Conservation (phyloP, 2,888 invertebrate genomes). For the Watsonalla binaria region DNA sequence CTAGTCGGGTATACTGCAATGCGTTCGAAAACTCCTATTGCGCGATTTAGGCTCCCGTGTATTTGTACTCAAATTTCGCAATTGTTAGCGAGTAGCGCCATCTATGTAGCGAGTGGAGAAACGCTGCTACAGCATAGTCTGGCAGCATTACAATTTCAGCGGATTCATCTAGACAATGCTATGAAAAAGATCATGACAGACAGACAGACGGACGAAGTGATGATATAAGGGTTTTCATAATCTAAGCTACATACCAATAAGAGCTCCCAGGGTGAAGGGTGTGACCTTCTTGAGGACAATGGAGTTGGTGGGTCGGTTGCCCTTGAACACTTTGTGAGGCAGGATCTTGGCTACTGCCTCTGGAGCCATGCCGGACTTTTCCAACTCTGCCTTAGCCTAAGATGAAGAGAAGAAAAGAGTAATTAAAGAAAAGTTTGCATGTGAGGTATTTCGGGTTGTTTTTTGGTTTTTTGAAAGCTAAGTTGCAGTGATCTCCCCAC, state of each 20-base stretch:
- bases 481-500: too few species aligned
- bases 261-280: slow-evolving; percentile 94
- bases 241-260: slow-evolving; percentile 84
- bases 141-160: too few species aligned
- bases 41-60: too few species aligned
- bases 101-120: too few species aligned
- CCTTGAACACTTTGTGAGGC: slow-evolving; percentile 97
- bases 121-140: too few species aligned
- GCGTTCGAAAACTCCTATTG: too few species aligned
- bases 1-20: too few species aligned
- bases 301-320: slow-evolving; percentile 98
- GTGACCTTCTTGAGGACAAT: slow-evolving; percentile 94
- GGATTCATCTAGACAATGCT: not conserved
- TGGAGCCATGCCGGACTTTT: slow-evolving; percentile 85
- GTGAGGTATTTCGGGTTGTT: too few species aligned
- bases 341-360: slow-evolving; percentile 88
- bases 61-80: too few species aligned
- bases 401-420: slow-evolving; percentile 1
- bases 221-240: not conserved
- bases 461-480: too few species aligned
- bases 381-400: slow-evolving; percentile 88
- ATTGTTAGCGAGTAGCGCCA: too few species aligned
- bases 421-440: not conserved
- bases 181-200: slow-evolving; percentile 3
- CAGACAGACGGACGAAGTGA: too few species aligned